These are phyloP conservation scores for Pyrocoelia pectoralis DNA, from an alignment of 2,888 invertebrate genomes.

Conservation along the genomic window DNA sequence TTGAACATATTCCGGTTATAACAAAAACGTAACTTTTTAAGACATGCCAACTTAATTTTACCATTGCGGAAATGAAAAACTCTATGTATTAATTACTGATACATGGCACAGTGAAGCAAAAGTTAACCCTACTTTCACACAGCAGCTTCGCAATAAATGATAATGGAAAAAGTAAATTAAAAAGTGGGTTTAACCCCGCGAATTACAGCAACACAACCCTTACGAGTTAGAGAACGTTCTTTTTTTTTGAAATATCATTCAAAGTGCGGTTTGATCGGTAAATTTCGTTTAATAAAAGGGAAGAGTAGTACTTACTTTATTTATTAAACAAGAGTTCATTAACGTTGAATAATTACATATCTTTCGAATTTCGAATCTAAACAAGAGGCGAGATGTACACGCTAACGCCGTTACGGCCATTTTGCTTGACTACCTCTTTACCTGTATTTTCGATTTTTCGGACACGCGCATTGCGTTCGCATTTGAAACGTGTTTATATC, in stretches of 20 bases:
- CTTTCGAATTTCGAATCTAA: conserved; percentile 56
- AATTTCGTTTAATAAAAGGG: conserved; percentile 6
- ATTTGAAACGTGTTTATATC: neutral
- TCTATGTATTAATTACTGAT: neutral
- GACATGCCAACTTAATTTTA: conserved; percentile 1
- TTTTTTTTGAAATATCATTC: neutral
- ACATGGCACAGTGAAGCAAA: neutral
- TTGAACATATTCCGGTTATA: conserved; percentile 4
- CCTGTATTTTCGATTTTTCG: conserved; percentile 29
- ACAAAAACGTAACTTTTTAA: neutral
- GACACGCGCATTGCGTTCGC: conserved; percentile 31
- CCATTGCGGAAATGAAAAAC: neutral
- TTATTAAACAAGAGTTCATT: conserved; percentile 51
- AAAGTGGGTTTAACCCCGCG: conserved; percentile 36
- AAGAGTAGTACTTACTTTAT: conserved; percentile 54
- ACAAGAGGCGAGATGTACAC: conserved; percentile 56
- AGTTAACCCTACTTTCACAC: neutral
- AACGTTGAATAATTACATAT: conserved; percentile 53
- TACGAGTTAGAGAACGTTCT: conserved; percentile 2
- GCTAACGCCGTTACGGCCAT: conserved; percentile 59
- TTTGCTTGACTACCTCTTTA: conserved; percentile 42
- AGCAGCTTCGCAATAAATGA: neutral
- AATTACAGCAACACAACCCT: conserved; percentile 6
- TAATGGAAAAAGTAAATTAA: conserved; percentile 2
- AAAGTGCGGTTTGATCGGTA: neutral